Evolutionary conservation across 2,888 invertebrate genomes (phyloP), one percentile per base, ranked within the genome.

Genomic region (Timema cristinae): DNA sequence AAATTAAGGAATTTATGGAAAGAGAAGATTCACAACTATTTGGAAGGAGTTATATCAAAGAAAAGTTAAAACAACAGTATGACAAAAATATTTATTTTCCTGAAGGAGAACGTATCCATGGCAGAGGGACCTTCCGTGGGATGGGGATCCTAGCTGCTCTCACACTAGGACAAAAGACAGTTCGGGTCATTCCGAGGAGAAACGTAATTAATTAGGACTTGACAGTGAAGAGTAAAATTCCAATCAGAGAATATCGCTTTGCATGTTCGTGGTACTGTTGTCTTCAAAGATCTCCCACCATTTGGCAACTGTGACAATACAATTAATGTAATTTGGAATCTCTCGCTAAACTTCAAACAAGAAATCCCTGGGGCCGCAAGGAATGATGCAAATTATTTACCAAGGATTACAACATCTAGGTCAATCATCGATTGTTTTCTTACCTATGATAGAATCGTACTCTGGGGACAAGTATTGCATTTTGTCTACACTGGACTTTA

Each of bases 291-390:
- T 52, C 10, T n/a, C n/a, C 11, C 54, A 52, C 54, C 11, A 13
- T 52, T 13, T 52, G 10, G n/a, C n/a, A n/a, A 52, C n/a, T 52
- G 54, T 52, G n/a, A 52, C 4, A 52, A 10, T 13, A 2, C 10
- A 13, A n/a, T 52, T 52, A 4, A 52, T n/a, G n/a, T 52, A 13
- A 1, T 52, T 1, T 52, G 54, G 54, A 4, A 52, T 10, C 1
- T 52, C n/a, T 52, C n/a, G n/a, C n/a, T 52, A 10, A n/a, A n/a
- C n/a, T 52, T 52, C 54, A 52, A 52, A n/a, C 54, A 52, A n/a
- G 10, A 2, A 13, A n/a, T 52, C n/a, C 54, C 54, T 10, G n/a
- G n/a, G 10, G n/a, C 4, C 2, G 54, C 4, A 52, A n/a, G 54
- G 4, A 52, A 52, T 52, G 54, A 52, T n/a, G 54, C 54, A 52